Percentiles rank a stretch among this genome's conserved stretches.
Conservation (phyloP, 2,113 vertebrate species). For the Drymodes brunneopygia region DNA sequence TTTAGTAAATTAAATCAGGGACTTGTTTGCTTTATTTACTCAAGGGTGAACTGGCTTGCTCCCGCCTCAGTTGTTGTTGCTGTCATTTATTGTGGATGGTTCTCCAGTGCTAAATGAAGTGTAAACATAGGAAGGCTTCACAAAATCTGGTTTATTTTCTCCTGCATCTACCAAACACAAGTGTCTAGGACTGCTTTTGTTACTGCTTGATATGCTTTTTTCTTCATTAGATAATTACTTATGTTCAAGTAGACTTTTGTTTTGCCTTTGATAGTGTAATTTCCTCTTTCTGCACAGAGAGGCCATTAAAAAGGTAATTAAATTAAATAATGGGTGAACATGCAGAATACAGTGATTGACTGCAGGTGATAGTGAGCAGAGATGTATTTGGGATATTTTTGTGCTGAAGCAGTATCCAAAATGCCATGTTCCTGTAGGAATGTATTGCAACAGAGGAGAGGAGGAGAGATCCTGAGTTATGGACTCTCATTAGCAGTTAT, state of each 20-base stretch:
- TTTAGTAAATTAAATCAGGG: constrained; percentile 36
- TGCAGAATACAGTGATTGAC: not conserved
- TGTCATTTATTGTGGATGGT: constrained; percentile 40
- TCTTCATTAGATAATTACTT: not conserved
- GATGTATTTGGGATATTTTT: not conserved
- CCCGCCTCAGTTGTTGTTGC: not conserved
- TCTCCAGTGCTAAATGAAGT: constrained; percentile 31
- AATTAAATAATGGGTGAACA: not conserved
- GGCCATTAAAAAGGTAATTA: not conserved
- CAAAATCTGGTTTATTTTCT: constrained; percentile 10
- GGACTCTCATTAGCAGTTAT: not conserved
- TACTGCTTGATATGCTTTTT: not conserved
- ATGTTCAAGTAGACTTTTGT: not conserved
- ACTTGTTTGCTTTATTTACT: constrained; percentile 48
- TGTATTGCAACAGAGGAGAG: not conserved
- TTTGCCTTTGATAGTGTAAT: not conserved
- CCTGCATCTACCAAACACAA: not conserved
- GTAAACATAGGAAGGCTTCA: not conserved
- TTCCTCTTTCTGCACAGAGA: not conserved
- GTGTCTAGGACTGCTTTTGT: not conserved
- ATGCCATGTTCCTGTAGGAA: not conserved
- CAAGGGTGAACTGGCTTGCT: not conserved
- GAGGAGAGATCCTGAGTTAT: not conserved
- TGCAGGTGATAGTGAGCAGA: not conserved
- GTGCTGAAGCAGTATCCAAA: not conserved